Evolutionary conservation across 2,797 vertebrate species (phyloP), one percentile per base, ranked within the genome.

Genomic region (Enteromius fasciolatus): DNA sequence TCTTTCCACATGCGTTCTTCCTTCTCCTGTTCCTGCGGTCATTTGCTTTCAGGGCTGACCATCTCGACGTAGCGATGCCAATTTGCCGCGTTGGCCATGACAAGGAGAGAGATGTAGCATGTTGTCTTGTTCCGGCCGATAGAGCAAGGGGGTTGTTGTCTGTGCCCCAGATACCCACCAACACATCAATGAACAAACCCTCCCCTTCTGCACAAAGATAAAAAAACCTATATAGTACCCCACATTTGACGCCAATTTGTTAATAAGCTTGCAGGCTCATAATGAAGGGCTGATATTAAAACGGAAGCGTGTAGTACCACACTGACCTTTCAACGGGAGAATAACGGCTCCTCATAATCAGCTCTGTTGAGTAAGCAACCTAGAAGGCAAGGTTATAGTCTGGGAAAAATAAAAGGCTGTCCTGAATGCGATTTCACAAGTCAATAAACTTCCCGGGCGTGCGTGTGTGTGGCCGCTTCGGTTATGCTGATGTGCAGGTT

Each of bases 361-460:
- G 93, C 91, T 93, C 92, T 94, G 93, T 94, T 92, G 93, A 94
- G 94, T 94, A 95, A 95, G 94, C 94, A 94, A 92, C 92, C 93
- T 93, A 88, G 90, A 91, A 89, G 89, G 87, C 90, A 92, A 92
- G 92, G 92, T 93, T 92, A 93, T 86, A 82, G 88, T 88, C 87
- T 85, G 33, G 78, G 41, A 83, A 64, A 86, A 64, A 85, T 91
- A 87, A 90, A 87, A 93, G 87, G 89, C 85, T 90, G 89, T 88
- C 90, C 89, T 89, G 89, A 91, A 90, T 92, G 91, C 87, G 89
- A 92, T 93, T 93, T 93, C 91, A 90, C 91, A 92, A 94, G 92
- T 92, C 92, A 87, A 93, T 94, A 93, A 94, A 93, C 89, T 91
- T 87, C 78, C 63, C 70, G 12, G 46, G 67, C 28, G 63, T 83